These are phyloP conservation scores for Azemiops feae DNA, from an alignment of 2,113 vertebrate species.

Conservation along the genomic window DNA sequence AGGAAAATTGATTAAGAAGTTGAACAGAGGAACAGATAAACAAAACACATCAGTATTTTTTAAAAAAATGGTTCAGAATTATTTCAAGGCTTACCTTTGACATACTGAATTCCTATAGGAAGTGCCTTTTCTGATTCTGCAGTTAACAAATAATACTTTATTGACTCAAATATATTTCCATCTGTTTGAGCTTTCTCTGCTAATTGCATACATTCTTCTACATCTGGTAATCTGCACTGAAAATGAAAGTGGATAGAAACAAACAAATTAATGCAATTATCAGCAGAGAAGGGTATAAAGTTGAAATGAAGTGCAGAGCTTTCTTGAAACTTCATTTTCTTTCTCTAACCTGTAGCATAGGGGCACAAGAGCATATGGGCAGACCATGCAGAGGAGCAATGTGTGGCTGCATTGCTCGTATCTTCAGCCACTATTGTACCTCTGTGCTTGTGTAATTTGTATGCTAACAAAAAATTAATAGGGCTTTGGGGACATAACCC, in stretches of 20 bases:
- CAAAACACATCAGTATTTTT: not conserved
- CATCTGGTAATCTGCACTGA: conserved; percentile 85
- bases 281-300: not conserved
- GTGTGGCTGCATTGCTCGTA: not conserved
- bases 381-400: not conserved
- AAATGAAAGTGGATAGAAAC: conserved; percentile 45
- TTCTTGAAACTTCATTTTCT: not conserved
- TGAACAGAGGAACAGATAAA: not conserved
- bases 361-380: not conserved
- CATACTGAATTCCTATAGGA: conserved; percentile 79
- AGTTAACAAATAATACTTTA: conserved; percentile 88
- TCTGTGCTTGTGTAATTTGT: not conserved
- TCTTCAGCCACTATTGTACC: not conserved
- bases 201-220: conserved; percentile 80
- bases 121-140: conserved; percentile 88
- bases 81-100: conserved; percentile 81
- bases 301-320: not conserved
- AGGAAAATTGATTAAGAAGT: not conserved
- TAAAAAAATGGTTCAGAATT: not conserved
- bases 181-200: conserved; percentile 74
- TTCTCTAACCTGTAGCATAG: not conserved
- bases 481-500: not conserved
- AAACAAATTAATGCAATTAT: not conserved
- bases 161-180: conserved; percentile 79
- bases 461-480: not conserved